These are phyloP conservation scores for Australoheros scitulus DNA, from an alignment of 2,113 vertebrate genomes.

Conservation along the genomic window DNA sequence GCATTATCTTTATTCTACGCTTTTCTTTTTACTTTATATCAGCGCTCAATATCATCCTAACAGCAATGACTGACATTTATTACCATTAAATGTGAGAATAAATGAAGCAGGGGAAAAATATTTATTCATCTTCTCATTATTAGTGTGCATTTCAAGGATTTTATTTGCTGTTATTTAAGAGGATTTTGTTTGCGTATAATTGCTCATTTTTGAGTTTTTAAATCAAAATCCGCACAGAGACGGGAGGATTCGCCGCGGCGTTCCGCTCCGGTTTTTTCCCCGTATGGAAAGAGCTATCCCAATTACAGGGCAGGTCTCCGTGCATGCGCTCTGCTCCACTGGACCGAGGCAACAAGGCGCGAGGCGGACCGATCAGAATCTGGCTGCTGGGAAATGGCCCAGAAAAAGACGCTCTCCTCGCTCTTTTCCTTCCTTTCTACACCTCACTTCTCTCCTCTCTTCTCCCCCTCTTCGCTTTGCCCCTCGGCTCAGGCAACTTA, in stretches of 20 bases:
- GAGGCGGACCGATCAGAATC: conserved; percentile 48
- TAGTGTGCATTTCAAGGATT: conserved; percentile 7
- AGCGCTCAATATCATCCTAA: conserved; percentile 38
- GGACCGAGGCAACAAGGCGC: conserved; percentile 51
- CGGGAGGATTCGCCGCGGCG: background rate
- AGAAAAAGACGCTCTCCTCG: conserved; percentile 12
- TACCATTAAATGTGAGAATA: conserved; percentile 4
- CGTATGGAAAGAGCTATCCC: conserved; percentile 54
- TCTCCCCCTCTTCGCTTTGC: conserved; percentile 39
- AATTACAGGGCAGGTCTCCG: conserved; percentile 55
- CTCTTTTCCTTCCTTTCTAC: background rate
- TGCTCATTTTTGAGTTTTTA: conserved; percentile 21
- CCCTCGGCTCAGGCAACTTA: conserved; percentile 47
- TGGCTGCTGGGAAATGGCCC: conserved; percentile 55
- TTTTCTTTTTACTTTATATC: conserved; percentile 72
- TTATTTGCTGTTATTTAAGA: background rate
- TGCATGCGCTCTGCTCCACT: conserved; percentile 57
- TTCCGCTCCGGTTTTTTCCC: conserved; percentile 29
- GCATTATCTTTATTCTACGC: conserved; percentile 76
- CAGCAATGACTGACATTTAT: conserved; percentile 44
- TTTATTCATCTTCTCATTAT: conserved; percentile 18
- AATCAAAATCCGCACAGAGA: background rate
- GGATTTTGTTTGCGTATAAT: conserved; percentile 29
- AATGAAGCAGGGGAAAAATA: background rate
- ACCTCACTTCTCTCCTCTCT: conserved; percentile 9